Percentiles rank a stretch among this genome's conserved stretches.
Conservation (phyloP, 1,140 invertebrate genomes). For the Drosophila kurseongensis region DNA sequence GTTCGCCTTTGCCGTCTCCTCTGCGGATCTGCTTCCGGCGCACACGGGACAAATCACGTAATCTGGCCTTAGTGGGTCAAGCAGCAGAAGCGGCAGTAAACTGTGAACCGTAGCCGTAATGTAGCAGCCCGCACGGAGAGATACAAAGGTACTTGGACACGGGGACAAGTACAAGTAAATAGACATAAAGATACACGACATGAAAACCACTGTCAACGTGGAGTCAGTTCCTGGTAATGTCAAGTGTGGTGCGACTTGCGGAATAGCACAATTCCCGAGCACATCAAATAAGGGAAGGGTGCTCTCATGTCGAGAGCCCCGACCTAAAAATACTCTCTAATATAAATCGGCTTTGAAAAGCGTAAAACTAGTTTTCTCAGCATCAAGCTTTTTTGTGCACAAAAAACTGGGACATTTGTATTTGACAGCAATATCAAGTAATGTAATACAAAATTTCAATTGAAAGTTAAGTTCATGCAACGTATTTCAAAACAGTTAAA, state of each 20-base stretch:
- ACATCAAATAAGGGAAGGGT: slow-evolving; percentile 22
- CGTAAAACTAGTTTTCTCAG: background rate
- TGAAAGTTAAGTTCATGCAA: too few species aligned
- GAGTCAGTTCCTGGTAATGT: slow-evolving; percentile 33
- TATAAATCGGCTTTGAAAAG: slow-evolving; percentile 15
- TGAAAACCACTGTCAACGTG: slow-evolving; percentile 45
- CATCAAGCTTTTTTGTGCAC: background rate
- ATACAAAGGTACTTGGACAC: slow-evolving; percentile 19
- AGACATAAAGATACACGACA: slow-evolving; percentile 55
- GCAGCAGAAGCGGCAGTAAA: slow-evolving; percentile 49
- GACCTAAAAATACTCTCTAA: slow-evolving; percentile 39
- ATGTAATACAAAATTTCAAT: too few species aligned
- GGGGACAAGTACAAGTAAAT: slow-evolving; percentile 44
- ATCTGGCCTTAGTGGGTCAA: slow-evolving; percentile 68
- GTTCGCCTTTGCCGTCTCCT: background rate
- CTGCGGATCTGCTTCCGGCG: slow-evolving; percentile 36
- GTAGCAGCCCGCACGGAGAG: slow-evolving; percentile 37
- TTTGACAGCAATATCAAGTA: too few species aligned
- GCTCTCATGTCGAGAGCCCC: slow-evolving; percentile 8
- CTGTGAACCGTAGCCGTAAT: slow-evolving; percentile 40
- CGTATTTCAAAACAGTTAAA: too few species aligned
- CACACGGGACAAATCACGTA: slow-evolving; percentile 69
- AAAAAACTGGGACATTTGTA: too few species aligned
- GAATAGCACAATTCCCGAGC: slow-evolving; percentile 18
- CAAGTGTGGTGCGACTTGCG: slow-evolving; percentile 30